A percentile compares a stretch with the other conserved stretches of the same genome.
phyloP scores from a whole-genome alignment of 2,888 invertebrate species.

The Volucella bombylans region DNA sequence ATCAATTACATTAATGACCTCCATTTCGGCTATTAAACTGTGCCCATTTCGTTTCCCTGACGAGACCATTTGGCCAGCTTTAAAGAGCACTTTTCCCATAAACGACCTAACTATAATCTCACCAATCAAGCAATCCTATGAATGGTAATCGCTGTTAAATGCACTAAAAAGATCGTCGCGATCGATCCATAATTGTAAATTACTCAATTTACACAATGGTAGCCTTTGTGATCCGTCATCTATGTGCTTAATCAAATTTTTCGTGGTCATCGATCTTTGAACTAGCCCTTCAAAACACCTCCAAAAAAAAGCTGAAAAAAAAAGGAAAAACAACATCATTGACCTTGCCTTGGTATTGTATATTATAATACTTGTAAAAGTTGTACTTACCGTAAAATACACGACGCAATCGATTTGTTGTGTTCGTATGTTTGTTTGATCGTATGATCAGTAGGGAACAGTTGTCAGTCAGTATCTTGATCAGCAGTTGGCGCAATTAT shows the following conservation, averaged over 20 bases:
- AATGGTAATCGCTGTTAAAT: background rate
- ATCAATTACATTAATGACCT: no score
- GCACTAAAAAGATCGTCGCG: background rate
- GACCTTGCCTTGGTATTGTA: conserved; percentile 11
- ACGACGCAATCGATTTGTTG: conserved; percentile 4
- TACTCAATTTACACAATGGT: background rate
- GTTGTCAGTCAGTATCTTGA: background rate
- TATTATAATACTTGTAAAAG: no score
- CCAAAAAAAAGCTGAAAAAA: no score
- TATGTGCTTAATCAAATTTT: conserved; percentile 1
- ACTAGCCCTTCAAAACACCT: conserved; percentile 38
- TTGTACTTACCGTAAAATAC: background rate
- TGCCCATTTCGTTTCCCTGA: no score
- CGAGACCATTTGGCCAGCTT: no score
- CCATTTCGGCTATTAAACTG: no score
- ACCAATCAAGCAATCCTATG: no score
- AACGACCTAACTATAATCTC: no score
- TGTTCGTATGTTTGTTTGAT: background rate
- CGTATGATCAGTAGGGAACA: no score
- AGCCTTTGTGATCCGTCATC: background rate
- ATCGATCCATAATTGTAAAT: conserved; percentile 6
- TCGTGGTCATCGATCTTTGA: conserved; percentile 49
- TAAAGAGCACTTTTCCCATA: no score
- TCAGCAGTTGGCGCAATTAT: conserved; percentile 14
- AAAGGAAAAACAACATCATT: background rate